phyloP scores from a whole-genome alignment of 2,888 invertebrate genomes.

The Neoitamus cyanurus region DNA sequence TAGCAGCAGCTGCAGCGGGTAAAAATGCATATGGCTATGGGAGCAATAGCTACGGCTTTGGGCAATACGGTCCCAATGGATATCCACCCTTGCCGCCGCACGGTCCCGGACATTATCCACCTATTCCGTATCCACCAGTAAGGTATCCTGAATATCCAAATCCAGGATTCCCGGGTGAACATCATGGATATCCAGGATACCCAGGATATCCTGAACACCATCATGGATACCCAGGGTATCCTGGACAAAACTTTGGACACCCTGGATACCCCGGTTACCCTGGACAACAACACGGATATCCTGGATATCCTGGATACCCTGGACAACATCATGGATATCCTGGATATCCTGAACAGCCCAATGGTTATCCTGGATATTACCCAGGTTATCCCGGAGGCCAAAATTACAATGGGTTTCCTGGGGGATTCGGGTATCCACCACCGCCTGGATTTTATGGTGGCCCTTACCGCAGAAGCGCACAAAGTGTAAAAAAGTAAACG shows the following conservation, averaged over 20 bases:
- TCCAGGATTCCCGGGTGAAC: not conserved
- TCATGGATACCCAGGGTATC: not conserved
- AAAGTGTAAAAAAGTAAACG: no score
- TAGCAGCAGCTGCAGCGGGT: not conserved
- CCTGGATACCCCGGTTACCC: constrained; percentile 6
- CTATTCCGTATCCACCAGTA: not conserved
- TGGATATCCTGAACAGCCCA: not conserved
- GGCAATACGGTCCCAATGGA: not conserved
- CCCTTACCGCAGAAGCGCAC: no score
- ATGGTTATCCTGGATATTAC: not conserved
- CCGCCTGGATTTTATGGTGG: no score
- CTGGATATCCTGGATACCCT: not conserved
- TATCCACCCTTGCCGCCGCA: not conserved
- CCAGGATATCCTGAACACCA: not conserved
- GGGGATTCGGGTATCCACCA: not conserved
- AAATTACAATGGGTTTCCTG: not conserved
- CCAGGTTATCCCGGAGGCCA: not conserved
- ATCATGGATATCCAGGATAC: not conserved
- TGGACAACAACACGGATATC: not conserved
- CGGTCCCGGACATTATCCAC: not conserved
- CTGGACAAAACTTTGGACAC: no score
- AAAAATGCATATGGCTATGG: not conserved
- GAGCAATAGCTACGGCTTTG: not conserved
- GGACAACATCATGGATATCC: not conserved
- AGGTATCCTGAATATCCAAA: not conserved